Conservation (phyloP, 2,888 invertebrate species). For the Caradrina kadenii region DNA sequence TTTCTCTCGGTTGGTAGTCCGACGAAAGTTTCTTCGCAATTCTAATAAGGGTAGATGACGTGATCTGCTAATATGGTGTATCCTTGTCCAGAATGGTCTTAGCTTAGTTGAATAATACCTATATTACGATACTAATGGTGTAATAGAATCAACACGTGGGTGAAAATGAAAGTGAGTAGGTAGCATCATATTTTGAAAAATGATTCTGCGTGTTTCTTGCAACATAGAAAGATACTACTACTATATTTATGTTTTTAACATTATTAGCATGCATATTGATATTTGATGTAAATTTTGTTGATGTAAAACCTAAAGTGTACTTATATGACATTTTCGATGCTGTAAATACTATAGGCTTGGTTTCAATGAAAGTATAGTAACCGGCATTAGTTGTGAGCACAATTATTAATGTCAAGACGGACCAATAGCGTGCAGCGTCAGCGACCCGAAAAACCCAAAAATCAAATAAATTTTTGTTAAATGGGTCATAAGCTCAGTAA, state of each 20-base stretch:
- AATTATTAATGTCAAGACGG: too few relatives aligned
- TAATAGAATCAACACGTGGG: background rate
- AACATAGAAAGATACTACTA: background rate
- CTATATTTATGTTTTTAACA: background rate
- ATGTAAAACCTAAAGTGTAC: background rate
- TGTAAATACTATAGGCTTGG: background rate
- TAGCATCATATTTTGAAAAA: background rate
- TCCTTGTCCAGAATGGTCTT: slow-evolving; percentile 45
- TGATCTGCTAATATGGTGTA: slow-evolving; percentile 21
- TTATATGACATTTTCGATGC: too few relatives aligned
- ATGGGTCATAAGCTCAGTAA: too few relatives aligned
- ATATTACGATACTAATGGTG: slow-evolving; percentile 12
- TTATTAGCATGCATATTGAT: background rate
- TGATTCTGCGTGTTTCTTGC: background rate
- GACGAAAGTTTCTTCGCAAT: slow-evolving; percentile 41
- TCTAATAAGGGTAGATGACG: slow-evolving; percentile 38
- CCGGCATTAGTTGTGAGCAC: too few relatives aligned
- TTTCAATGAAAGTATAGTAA: slow-evolving; percentile 3
- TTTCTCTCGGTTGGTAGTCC: slow-evolving; percentile 33
- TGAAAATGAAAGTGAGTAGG: slow-evolving; percentile 7
- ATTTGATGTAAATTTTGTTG: background rate
- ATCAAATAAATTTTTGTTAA: too few relatives aligned
- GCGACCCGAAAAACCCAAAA: too few relatives aligned
- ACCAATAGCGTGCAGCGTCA: too few relatives aligned
- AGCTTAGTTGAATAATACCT: slow-evolving; percentile 39